Conservation (phyloP, 2,797 vertebrate species). For the Phalanger gymnotis region DNA sequence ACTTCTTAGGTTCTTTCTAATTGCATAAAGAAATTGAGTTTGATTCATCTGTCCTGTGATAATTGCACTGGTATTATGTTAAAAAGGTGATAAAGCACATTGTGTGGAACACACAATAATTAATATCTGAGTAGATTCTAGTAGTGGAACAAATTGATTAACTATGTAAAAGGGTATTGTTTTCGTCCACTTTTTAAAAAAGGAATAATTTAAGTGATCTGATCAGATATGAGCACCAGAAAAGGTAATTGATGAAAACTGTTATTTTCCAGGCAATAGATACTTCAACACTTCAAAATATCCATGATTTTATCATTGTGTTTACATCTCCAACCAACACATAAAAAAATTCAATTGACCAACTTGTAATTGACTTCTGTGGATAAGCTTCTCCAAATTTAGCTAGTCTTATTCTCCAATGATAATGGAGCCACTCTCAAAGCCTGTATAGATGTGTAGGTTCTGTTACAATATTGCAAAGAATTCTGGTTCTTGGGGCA, state of each 20-base stretch:
- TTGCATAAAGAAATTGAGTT: constrained; percentile 73
- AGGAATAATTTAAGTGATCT: neutral
- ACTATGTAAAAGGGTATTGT: neutral
- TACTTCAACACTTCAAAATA: neutral
- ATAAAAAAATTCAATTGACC: neutral
- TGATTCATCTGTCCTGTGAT: constrained; percentile 76
- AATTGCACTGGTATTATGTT: constrained; percentile 75
- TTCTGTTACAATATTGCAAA: neutral
- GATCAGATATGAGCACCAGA: neutral
- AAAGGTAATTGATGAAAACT: neutral
- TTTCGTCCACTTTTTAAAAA: neutral
- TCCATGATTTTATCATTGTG: neutral
- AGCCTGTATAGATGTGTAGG: neutral
- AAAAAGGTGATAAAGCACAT: constrained; percentile 73
- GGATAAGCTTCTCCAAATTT: neutral
- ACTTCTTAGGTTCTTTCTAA: constrained; percentile 69
- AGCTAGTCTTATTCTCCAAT: neutral
- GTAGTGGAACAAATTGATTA: constrained; percentile 6
- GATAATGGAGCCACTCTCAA: neutral
- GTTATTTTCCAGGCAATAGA: neutral
- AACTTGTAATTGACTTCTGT: neutral
- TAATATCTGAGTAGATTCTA: constrained; percentile 22
- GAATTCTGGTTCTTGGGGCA: neutral
- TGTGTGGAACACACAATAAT: constrained; percentile 49
- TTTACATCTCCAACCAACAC: neutral